Evolutionary conservation across 35 echinoderm and acorn worm species (phyloP).

Genomic region (Apostichopus californicus): DNA sequence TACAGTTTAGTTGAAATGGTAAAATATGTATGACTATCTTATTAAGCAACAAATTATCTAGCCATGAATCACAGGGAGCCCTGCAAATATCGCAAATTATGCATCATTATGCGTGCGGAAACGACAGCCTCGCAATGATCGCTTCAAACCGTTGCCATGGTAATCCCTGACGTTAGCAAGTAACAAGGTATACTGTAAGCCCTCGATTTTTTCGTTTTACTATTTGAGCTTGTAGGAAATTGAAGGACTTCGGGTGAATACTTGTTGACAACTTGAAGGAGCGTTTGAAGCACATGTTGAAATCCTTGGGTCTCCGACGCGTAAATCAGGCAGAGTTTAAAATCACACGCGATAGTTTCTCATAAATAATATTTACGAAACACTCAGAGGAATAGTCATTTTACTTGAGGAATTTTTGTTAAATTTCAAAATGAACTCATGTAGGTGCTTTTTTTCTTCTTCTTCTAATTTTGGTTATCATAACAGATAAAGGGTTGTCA

Average conservation of each 20-base stretch:
- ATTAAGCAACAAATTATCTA: too few species aligned
- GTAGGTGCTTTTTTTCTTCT: too few species aligned
- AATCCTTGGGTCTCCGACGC: background rate
- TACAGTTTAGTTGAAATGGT: too few species aligned
- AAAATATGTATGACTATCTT: background rate
- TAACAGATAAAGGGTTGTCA: too few species aligned
- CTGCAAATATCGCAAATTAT: background rate
- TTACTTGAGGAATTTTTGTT: background rate
- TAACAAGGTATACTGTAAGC: background rate
- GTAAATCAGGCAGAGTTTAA: background rate
- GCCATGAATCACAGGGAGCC: background rate
- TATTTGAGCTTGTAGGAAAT: background rate
- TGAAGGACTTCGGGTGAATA: conserved; percentile 17
- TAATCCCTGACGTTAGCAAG: background rate
- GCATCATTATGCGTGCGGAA: background rate
- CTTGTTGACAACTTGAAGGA: conserved; percentile 18
- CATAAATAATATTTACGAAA: conserved; percentile 3
- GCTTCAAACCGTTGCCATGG: background rate
- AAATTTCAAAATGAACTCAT: background rate
- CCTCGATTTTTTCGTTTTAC: background rate
- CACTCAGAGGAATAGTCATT: background rate
- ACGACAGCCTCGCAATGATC: background rate
- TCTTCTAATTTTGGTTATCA: too few species aligned
- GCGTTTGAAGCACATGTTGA: background rate
- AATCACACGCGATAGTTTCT: background rate